Evolutionary conservation across 2,888 invertebrate genomes (phyloP), one percentile per base, ranked within the genome.

Genomic region (Icerya purchasi): DNA sequence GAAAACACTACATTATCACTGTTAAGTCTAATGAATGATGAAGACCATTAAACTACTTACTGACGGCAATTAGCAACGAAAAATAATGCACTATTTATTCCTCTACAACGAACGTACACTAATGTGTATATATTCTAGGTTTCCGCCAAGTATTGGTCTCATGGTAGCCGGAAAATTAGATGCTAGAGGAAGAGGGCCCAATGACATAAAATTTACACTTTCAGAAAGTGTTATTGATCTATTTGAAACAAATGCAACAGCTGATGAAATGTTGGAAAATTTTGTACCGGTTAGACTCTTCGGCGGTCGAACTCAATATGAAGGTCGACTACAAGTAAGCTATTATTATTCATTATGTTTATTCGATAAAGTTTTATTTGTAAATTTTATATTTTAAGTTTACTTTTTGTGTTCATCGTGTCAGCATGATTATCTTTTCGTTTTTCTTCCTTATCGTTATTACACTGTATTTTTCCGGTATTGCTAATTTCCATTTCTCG

Each of bases 101-200:
- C n/a, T n/a, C n/a, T n/a, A n/a, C n/a, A n/a, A n/a, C n/a, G n/a
- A n/a, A n/a, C n/a, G n/a, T n/a, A n/a, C n/a, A n/a, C n/a, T n/a
- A n/a, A n/a, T n/a, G n/a, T n/a, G n/a, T n/a, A n/a, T n/a, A n/a
- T n/a, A 36, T 56, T 57, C n/a, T 61, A 81, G 80, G 66, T 98
- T 98, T 72, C 87, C 90, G 59, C 87, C 93, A 1, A 82, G 90
- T 22, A 84, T 97, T 59, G 94, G 96, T 8, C 90, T 98, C 78
- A 89, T 98, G 84, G 84, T 97, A 2, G 93, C 93, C 52, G 96
- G 96, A 0, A 83, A 84, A 70, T 72, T 96, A 53, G 87, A 87
- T 67, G 89, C 89, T 0, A 77, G 83, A 66, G 89, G 89, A 1
- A 78, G 81, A 62, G 76, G 81, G 49, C 86, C 86, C 0, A 84